Evolutionary conservation across 2,113 vertebrate species (phyloP).

Genomic region (Illadopsis cleaveri): DNA sequence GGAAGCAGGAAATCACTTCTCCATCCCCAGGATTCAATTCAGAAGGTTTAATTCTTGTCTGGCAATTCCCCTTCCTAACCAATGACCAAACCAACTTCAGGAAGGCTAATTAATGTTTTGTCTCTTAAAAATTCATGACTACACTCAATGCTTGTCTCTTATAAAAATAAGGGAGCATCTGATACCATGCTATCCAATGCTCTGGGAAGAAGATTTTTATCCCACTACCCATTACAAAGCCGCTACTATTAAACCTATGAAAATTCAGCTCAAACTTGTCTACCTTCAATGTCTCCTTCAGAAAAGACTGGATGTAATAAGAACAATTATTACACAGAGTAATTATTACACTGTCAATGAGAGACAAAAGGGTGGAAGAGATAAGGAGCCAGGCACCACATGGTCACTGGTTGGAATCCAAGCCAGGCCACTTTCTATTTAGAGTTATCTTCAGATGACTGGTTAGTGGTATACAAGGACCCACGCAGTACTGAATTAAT

Average conservation of each 20-base stretch:
- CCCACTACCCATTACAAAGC: neutral
- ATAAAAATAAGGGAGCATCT: neutral
- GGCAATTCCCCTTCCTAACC: conserved; percentile 4
- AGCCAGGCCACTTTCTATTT: neutral
- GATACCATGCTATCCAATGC: neutral
- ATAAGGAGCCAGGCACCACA: neutral
- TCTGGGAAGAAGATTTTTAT: conserved; percentile 25
- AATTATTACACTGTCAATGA: neutral
- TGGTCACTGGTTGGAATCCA: neutral
- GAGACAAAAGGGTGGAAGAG: neutral
- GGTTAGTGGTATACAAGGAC: neutral
- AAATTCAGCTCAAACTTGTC: neutral
- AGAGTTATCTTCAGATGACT: neutral
- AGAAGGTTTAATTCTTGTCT: conserved; percentile 32
- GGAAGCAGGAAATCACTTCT: conserved; percentile 34
- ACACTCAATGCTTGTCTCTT: neutral
- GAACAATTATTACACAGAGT: neutral
- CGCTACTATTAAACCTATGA: neutral
- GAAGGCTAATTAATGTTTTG: neutral
- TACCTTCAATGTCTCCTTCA: neutral
- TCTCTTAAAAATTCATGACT: conserved; percentile 22
- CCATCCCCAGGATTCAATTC: conserved; percentile 20
- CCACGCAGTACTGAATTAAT: neutral
- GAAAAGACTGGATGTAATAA: neutral
- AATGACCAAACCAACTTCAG: neutral